These are phyloP conservation scores for Leptothorax acervorum DNA, from an alignment of 2,888 invertebrate genomes.

Conservation along the genomic window DNA sequence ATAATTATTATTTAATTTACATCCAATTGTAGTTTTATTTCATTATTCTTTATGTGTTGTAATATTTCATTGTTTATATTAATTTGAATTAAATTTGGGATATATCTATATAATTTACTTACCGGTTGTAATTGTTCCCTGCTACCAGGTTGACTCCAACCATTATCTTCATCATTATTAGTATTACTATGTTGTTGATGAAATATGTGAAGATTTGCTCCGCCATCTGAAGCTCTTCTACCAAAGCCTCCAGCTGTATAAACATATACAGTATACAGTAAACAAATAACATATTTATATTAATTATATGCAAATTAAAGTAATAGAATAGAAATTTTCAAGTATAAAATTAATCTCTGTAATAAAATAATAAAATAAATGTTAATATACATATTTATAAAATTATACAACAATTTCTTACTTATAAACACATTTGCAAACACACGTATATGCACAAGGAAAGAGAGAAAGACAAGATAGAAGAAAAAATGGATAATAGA, in stretches of 20 bases:
- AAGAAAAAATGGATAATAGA: too few species aligned
- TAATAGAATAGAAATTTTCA: not conserved
- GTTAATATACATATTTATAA: not conserved
- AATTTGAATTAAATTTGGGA: not conserved
- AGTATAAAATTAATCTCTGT: not conserved
- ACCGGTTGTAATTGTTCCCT: slow-evolving; percentile 87
- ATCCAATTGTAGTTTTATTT: not conserved
- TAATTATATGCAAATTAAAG: not conserved
- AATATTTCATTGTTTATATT: not conserved
- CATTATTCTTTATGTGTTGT: not conserved
- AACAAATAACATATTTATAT: not conserved
- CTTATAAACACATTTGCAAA: too few species aligned
- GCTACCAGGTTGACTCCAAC: slow-evolving; percentile 88
- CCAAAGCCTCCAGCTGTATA: slow-evolving; percentile 92
- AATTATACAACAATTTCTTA: not conserved
- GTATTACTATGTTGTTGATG: slow-evolving; percentile 86
- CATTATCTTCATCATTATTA: slow-evolving; percentile 84
- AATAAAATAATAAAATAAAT: not conserved
- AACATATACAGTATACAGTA: slow-evolving; percentile 36
- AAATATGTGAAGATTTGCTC: slow-evolving; percentile 94
- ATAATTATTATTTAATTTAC: too few species aligned
- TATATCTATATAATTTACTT: slow-evolving; percentile 61
- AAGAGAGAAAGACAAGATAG: too few species aligned
- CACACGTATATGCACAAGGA: too few species aligned
- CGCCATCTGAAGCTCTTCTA: slow-evolving; percentile 97